Evolutionary conservation across 2,888 invertebrate genomes (phyloP), one percentile per base, ranked within the genome.

Genomic region (Apoda limacodes): DNA sequence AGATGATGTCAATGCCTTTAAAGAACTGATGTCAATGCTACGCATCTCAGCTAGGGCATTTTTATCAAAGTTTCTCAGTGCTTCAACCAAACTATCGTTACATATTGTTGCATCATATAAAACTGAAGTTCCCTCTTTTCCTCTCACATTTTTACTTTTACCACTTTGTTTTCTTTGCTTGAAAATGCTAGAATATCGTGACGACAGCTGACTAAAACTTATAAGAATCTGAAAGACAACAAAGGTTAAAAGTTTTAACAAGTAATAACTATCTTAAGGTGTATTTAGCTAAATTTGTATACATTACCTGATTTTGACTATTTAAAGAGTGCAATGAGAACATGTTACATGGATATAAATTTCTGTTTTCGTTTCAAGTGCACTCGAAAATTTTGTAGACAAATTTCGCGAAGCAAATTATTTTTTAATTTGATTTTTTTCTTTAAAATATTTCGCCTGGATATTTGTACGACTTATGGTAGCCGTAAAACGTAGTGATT

Each of bases 351-450:
- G 70, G 61, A 76, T 60, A 60, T 67, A 56, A 59, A 51, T 57
- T 60, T 44, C 52, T 63, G 64, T 66, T 56, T 61, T 60, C 55
- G 60, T 56, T 48, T 57, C 57, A 63, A 71, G 71, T 72, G 72
- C 71, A 80, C 78, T 76, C 69, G 71, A 75, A 76, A 80, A 80
- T 78, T 80, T 80, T 76, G 78, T 75, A 72, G 68, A 70, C 70
- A 68, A 66, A 64, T 67, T n/a, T n/a, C n/a, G n/a, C n/a, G n/a
- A n/a, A n/a, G n/a, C n/a, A n/a, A n/a, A n/a, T n/a, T n/a, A n/a
- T n/a, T n/a, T n/a, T n/a, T n/a, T n/a, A n/a, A n/a, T n/a, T n/a
- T n/a, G n/a, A n/a, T n/a, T n/a, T n/a, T n/a, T n/a, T n/a, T n/a
- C n/a, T n/a, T n/a, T n/a, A n/a, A n/a, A n/a, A n/a, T n/a, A n/a